A percentile compares a stretch with the other conserved stretches of the same genome.
These are phyloP conservation scores for Pagrus major DNA, from an alignment of 2,113 vertebrate species.

Conservation along the genomic window DNA sequence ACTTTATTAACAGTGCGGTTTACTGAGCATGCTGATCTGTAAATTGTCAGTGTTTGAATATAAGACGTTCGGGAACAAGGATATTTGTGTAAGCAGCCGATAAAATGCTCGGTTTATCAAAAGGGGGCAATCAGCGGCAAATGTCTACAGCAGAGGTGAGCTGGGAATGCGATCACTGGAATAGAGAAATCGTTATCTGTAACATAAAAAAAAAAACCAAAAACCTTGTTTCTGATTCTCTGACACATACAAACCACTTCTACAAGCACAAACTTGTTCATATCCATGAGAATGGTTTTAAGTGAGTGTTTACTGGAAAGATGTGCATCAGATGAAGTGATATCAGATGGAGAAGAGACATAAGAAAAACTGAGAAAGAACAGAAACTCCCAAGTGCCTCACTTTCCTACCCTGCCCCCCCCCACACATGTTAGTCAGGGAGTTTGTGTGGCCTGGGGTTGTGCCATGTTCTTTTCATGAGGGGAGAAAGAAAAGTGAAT, in stretches of 20 bases:
- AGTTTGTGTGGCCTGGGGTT: slow-evolving; percentile 47
- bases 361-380: slow-evolving; percentile 30
- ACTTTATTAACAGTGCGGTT: slow-evolving; percentile 52
- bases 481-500: slow-evolving; percentile 25
- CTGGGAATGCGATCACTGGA: background rate
- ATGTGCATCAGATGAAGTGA: slow-evolving; percentile 46
- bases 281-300: slow-evolving; percentile 27
- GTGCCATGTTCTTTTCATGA: slow-evolving; percentile 22
- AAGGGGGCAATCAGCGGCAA: background rate
- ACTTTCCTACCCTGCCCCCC: slow-evolving; percentile 5
- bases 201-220: slow-evolving; percentile 6
- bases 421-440: slow-evolving; percentile 34
- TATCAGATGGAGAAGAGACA: slow-evolving; percentile 47
- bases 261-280: slow-evolving; percentile 19
- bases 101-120: slow-evolving; percentile 36
- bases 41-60: slow-evolving; percentile 23
- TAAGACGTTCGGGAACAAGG: slow-evolving; percentile 17
- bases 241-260: slow-evolving; percentile 29
- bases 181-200: background rate
- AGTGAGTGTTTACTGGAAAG: slow-evolving; percentile 52
- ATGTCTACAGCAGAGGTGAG: slow-evolving; percentile 11
- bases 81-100: slow-evolving; percentile 43
- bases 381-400: slow-evolving; percentile 37
- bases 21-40: slow-evolving; percentile 43
- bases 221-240: slow-evolving; percentile 1